Conservation (phyloP, 2,888 invertebrate species). For the Meliscaeva auricollis region DNA sequence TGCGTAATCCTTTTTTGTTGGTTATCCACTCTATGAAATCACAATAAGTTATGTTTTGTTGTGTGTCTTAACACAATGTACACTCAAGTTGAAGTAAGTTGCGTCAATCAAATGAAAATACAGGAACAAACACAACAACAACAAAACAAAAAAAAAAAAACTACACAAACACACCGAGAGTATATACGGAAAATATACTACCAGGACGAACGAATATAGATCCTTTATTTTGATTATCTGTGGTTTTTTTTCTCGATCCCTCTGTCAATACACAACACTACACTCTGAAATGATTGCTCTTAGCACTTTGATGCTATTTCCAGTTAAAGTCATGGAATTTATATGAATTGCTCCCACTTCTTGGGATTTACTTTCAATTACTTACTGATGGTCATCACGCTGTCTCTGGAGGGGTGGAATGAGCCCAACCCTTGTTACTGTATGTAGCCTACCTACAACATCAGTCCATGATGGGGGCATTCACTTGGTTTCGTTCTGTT, state of each 20-base stretch:
- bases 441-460: no score
- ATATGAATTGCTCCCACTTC: slow-evolving; percentile 63
- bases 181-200: neutral
- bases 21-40: slow-evolving; percentile 53
- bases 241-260: neutral
- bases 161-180: slow-evolving; percentile 22
- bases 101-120: slow-evolving; percentile 26
- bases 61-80: slow-evolving; percentile 30
- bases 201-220: slow-evolving; percentile 24
- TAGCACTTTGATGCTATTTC: slow-evolving; percentile 62
- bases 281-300: slow-evolving; percentile 50
- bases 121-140: neutral
- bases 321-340: slow-evolving; percentile 41
- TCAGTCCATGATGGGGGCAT: slow-evolving; percentile 46
- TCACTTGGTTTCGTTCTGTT: slow-evolving; percentile 77
- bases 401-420: slow-evolving; percentile 42
- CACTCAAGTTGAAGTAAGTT: slow-evolving; percentile 17
- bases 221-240: slow-evolving; percentile 28
- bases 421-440: slow-evolving; percentile 25
- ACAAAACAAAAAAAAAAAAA: neutral
- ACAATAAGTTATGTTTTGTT: slow-evolving; percentile 25
- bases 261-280: slow-evolving; percentile 49
- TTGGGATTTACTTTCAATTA: slow-evolving; percentile 67
- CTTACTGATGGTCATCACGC: slow-evolving; percentile 53
- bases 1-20: slow-evolving; percentile 66